These are phyloP conservation scores for Torymus texanus DNA, from an alignment of 2,888 invertebrate genomes.

Conservation along the genomic window DNA sequence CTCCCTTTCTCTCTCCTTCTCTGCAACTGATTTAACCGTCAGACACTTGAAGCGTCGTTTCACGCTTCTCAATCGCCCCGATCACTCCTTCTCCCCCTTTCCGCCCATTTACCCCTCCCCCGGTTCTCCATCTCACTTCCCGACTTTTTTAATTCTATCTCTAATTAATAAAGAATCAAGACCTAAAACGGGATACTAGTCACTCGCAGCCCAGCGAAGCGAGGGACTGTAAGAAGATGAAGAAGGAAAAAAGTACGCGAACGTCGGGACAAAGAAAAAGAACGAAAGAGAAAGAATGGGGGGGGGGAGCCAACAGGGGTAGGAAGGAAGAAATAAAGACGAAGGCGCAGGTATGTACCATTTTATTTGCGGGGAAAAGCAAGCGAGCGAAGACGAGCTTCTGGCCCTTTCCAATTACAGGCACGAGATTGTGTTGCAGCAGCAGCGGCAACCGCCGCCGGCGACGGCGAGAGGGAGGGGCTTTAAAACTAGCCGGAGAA, in stretches of 20 bases:
- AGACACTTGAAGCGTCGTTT: background rate
- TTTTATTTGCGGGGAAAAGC: constrained; percentile 50
- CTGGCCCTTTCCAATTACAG: constrained; percentile 65
- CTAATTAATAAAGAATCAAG: constrained; percentile 52
- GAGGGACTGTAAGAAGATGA: constrained; percentile 12
- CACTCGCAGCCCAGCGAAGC: constrained; percentile 18
- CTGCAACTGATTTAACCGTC: background rate
- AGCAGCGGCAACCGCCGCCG: constrained; percentile 47
- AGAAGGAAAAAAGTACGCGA: background rate
- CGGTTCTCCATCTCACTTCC: background rate
- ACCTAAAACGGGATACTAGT: constrained; percentile 30
- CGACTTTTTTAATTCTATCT: constrained; percentile 43
- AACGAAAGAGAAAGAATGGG: background rate
- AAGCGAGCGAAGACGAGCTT: constrained; percentile 49
- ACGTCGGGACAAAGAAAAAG: background rate
- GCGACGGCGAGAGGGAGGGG: constrained; percentile 28
- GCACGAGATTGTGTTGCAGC: constrained; percentile 62
- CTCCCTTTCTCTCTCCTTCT: background rate
- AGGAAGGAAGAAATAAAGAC: constrained; percentile 40
- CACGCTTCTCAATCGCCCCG: constrained; percentile 1
- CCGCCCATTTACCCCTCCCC: background rate
- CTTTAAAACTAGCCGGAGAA: constrained; percentile 64
- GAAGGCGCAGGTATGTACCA: constrained; percentile 49
- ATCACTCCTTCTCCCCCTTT: background rate
- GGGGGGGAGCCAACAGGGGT: constrained; percentile 8